Percentiles rank a stretch among this genome's conserved stretches.
Evolutionary conservation across 2,113 vertebrate species (phyloP).

Genomic region (Tretioscincus oriximinensis): DNA sequence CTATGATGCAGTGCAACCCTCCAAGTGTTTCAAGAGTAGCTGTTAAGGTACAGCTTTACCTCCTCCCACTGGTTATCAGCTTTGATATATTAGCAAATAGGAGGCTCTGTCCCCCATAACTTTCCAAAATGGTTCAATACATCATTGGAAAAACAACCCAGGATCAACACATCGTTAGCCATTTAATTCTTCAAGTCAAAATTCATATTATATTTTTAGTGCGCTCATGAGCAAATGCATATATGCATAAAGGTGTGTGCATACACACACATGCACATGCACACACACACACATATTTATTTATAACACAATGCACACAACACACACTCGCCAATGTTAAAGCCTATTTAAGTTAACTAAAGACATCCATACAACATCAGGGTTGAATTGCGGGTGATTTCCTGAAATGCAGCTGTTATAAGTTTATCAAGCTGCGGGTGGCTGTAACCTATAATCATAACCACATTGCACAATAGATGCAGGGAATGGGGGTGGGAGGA

Average conservation of each 20-base stretch:
- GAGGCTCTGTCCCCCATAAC: constrained; percentile 68
- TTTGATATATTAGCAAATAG: constrained; percentile 69
- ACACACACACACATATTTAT: neutral
- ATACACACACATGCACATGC: neutral
- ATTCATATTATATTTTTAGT: constrained; percentile 78
- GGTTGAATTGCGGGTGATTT: constrained; percentile 75
- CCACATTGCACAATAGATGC: constrained; percentile 63
- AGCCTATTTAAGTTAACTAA: constrained; percentile 75
- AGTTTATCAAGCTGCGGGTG: constrained; percentile 82
- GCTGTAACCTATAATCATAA: constrained; percentile 76
- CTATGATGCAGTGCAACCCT: constrained; percentile 60
- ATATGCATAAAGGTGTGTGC: neutral
- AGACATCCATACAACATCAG: constrained; percentile 73
- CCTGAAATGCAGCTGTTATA: constrained; percentile 79
- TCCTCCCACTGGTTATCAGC: constrained; percentile 55
- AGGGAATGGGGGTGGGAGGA: constrained; percentile 13
- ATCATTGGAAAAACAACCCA: constrained; percentile 73
- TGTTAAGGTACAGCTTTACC: constrained; percentile 66
- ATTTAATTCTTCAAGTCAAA: constrained; percentile 77
- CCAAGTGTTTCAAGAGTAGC: constrained; percentile 61
- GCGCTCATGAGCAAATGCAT: neutral
- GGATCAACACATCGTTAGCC: constrained; percentile 81
- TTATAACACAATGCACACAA: constrained; percentile 6
- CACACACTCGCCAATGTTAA: constrained; percentile 59
- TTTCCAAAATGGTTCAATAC: constrained; percentile 73